phyloP scores from a whole-genome alignment of 2,113 vertebrate species.

The Sterrhoptilus dennistouni region DNA sequence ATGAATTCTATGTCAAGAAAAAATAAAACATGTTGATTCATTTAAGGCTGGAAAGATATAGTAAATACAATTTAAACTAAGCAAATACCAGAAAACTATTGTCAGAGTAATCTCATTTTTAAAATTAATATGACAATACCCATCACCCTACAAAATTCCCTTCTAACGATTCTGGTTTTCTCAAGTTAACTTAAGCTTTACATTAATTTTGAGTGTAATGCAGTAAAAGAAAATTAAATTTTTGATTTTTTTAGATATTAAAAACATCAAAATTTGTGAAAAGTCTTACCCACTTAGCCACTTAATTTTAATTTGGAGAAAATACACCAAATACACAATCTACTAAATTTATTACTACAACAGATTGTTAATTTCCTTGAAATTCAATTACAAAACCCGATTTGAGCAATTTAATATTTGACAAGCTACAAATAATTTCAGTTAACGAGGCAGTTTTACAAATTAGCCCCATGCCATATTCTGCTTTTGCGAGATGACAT shows the following conservation, averaged over 20 bases:
- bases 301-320: conserved; percentile 1
- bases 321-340: neutral
- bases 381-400: conserved; percentile 35
- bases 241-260: neutral
- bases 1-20: neutral
- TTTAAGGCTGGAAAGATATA: neutral
- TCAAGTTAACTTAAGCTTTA: neutral
- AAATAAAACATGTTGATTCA: neutral
- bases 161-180: neutral
- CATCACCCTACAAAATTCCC: neutral
- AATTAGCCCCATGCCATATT: neutral
- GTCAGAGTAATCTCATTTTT: neutral
- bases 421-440: conserved; percentile 21
- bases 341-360: neutral
- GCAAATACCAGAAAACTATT: neutral
- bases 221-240: neutral
- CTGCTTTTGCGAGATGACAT: neutral
- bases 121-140: neutral
- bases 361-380: neutral
- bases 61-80: neutral
- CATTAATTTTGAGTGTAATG: neutral
- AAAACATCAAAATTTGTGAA: neutral
- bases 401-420: conserved; percentile 10
- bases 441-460: neutral
- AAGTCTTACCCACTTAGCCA: neutral